A percentile compares a stretch with the other conserved stretches of the same genome.
Evolutionary conservation across 2,797 vertebrate species (phyloP).

Genomic region (Aulostomus chinensis): DNA sequence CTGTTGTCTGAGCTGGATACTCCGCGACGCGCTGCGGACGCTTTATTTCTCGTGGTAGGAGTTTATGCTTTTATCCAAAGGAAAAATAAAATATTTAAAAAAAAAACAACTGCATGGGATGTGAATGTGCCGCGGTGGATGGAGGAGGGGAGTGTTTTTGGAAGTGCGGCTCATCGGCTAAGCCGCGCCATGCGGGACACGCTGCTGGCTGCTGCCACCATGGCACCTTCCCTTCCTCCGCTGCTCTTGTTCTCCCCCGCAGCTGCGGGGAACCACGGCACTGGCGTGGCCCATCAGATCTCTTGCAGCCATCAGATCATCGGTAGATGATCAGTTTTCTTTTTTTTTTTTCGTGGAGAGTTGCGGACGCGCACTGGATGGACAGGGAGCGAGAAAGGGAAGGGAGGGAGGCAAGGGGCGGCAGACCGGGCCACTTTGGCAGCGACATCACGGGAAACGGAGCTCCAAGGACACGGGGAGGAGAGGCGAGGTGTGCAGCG

Average conservation of each 20-base stretch:
- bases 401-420: constrained; percentile 25
- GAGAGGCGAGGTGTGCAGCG: constrained; percentile 36
- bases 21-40: constrained; percentile 22
- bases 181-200: constrained; percentile 66
- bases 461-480: constrained; percentile 66
- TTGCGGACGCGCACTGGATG: constrained; percentile 23
- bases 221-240: constrained; percentile 45
- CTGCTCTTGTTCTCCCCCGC: constrained; percentile 33
- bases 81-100: too few relatives aligned
- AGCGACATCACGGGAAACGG: constrained; percentile 35
- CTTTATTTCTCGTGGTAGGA: too few relatives aligned
- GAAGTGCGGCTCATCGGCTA: constrained; percentile 25
- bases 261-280: constrained; percentile 49
- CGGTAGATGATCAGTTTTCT: too few relatives aligned
- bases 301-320: background rate
- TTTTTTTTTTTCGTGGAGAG: background rate
- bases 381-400: constrained; percentile 6
- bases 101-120: background rate
- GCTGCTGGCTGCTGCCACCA: constrained; percentile 50
- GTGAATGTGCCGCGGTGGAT: background rate
- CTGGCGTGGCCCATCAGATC: constrained; percentile 5
- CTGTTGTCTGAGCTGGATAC: constrained; percentile 50
- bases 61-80: too few relatives aligned
- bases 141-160: background rate
- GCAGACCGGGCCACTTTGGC: constrained; percentile 43